Percentiles rank a stretch among this genome's conserved stretches.
phyloP scores from a whole-genome alignment of 2,888 invertebrate genomes.

The Sepioteuthis lessoniana region DNA sequence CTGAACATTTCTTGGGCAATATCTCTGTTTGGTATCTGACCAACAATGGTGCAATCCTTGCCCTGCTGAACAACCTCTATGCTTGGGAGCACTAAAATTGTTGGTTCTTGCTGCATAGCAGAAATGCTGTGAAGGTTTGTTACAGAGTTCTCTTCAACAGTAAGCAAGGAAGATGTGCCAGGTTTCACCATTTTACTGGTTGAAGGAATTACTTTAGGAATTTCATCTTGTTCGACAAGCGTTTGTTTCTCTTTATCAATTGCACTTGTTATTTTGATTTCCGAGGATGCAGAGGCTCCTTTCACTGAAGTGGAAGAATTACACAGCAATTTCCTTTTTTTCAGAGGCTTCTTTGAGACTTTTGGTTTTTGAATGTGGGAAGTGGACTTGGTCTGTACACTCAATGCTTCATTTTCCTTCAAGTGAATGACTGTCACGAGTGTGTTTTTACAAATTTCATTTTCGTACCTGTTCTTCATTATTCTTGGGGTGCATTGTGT shows the following conservation, averaged over 20 bases:
- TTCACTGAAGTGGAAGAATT: background rate
- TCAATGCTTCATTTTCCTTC: background rate
- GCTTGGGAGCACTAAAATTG: background rate
- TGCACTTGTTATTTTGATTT: too few species aligned
- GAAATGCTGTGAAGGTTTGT: background rate
- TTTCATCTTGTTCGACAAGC: background rate
- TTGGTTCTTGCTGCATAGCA: background rate
- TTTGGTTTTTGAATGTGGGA: background rate
- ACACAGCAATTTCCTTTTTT: background rate
- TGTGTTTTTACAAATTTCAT: background rate
- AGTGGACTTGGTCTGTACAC: background rate
- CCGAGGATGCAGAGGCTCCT: background rate
- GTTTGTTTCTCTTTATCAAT: background rate
- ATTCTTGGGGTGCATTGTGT: background rate
- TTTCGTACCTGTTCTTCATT: fast-evolving
- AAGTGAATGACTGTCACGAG: background rate
- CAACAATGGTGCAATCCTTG: too few species aligned
- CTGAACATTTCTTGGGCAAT: background rate
- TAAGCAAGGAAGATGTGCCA: too few species aligned
- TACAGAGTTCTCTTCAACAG: too few species aligned
- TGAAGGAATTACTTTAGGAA: background rate
- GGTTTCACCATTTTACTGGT: background rate
- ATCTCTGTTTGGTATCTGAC: too few species aligned
- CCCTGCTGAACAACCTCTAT: background rate
- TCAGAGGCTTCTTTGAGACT: background rate